Base-by-base conservation (phyloP, 2,113 vertebrate species). In the Paralichthys olivaceus region DNA sequence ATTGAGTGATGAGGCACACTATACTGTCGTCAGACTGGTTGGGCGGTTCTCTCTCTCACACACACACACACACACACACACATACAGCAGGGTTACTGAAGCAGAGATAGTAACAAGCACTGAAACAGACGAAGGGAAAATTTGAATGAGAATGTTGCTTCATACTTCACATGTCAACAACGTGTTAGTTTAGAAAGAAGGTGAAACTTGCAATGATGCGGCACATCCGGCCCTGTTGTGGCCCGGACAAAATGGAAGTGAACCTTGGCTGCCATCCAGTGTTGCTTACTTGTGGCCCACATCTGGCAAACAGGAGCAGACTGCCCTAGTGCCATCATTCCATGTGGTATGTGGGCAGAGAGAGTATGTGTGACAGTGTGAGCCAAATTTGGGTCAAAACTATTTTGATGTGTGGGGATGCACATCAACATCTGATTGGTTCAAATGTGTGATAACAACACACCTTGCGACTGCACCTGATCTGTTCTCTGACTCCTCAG, bases 11-110 rank as follows among this genome's bases (percentile, higher is more conserved):
- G 53, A 75, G 63, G 55, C 49, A 25, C 26, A 28, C 40, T 62
- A 69, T 68, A 47, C 25, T 78, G 84, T 79, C 3, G 82, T 79
- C 80, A 56, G 86, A 93, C 92, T 87, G 90, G 92, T 92, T 80
- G 57, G 75, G 71, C 55, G 0, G 72, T 82, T 85, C 19, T 77
- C 58, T 58, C 45, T 17, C 45, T 5, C 45, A 49, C 4, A 49
- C 45, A 49, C 17, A 45, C 43, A 45, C 3, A 45, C 43, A 45
- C 43, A 45, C 43, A 13, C 14, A 15, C 43, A 45, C 43, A 45
- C 43, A 45, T 4, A 32, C 40, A 29, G 20, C 55, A 57, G 25
- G 14, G 45, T 51, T 20, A 55, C 60, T 61, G 57, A 58, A 62
- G 62, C 43, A 54, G 19, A 23, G 22, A 34, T 13, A 40, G 37